Conservation (phyloP, 2,888 invertebrate genomes). For the Coenonympha arcania region DNA sequence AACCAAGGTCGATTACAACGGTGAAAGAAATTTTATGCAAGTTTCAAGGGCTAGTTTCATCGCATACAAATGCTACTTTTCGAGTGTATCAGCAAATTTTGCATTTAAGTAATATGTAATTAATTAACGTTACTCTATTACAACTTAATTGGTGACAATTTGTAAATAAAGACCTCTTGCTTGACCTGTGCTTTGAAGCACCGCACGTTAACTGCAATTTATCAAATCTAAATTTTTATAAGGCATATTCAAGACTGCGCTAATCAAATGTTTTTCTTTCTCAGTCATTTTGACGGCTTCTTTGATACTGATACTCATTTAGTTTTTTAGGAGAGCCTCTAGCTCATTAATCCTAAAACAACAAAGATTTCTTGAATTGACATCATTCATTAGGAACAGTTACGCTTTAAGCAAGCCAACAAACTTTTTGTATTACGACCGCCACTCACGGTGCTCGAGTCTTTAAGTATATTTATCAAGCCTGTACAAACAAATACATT, state of each 20-base stretch:
- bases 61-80: neutral
- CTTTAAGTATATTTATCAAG: slow-evolving; percentile 54
- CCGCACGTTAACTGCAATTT: too few species aligned
- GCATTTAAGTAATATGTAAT: neutral
- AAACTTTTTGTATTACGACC: slow-evolving; percentile 26
- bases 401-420: slow-evolving; percentile 5
- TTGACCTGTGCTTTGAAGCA: neutral
- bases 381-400: slow-evolving; percentile 11
- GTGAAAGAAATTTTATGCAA: neutral
- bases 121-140: neutral
- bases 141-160: neutral
- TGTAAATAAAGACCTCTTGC: neutral
- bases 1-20: neutral
- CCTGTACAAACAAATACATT: slow-evolving; percentile 61
- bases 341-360: too few species aligned
- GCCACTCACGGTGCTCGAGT: slow-evolving; percentile 33
- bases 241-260: too few species aligned
- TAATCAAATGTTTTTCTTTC: too few species aligned
- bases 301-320: neutral
- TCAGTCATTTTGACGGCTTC: neutral
- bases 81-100: neutral
- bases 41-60: neutral
- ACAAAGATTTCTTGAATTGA: neutral
- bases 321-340: too few species aligned
- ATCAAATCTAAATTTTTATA: too few species aligned